Evolutionary conservation across 2,797 vertebrate species (phyloP), one percentile per base, ranked within the genome.

Genomic region (Acrocephalus scirpaceus): DNA sequence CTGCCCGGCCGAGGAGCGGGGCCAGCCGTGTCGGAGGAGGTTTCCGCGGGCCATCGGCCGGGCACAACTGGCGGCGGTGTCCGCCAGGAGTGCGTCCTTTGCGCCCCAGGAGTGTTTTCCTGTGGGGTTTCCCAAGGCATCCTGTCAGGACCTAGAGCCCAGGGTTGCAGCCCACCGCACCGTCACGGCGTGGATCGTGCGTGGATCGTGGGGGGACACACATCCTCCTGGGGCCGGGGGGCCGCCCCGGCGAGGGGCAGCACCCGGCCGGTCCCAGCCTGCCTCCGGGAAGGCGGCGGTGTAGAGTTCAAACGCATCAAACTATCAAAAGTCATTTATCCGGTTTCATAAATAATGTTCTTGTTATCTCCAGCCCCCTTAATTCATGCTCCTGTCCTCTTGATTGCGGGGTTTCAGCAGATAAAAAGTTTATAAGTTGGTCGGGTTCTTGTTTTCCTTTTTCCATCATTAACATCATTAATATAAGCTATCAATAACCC

Each of bases 401-500:
- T 96, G 97, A 97, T 95, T 95, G 97, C 88, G 93, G 96, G 95
- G 90, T 92, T 97, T 95, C 97, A 98, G 96, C 86, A 95, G 96
- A 98, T 97, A 96, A 97, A 98, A 98, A 98, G 97, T 98, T 98
- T 98, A 95, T 97, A 95, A 96, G 97, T 97, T 96, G 96, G 96
- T 97, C 88, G 86, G 97, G 95, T 87, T 60, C 92, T 97, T 97
- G 96, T 97, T 98, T 98, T 97, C 97, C 97, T 97, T 97, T 98
- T 97, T 97, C 97, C 97, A 97, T 98, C 98, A 98, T 98, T 98
- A 98, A 98, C 97, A 96, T 98, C 98, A 98, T 98, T 98, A 98
- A 98, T 98, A 98, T 93, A 96, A 97, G 97, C 98, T 98, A 98
- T 98, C 98, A 98, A 98, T 98, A 98, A 98, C 97, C 95, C 97